Conservation (phyloP, 2,888 invertebrate species). For the Diarsia mendica region DNA sequence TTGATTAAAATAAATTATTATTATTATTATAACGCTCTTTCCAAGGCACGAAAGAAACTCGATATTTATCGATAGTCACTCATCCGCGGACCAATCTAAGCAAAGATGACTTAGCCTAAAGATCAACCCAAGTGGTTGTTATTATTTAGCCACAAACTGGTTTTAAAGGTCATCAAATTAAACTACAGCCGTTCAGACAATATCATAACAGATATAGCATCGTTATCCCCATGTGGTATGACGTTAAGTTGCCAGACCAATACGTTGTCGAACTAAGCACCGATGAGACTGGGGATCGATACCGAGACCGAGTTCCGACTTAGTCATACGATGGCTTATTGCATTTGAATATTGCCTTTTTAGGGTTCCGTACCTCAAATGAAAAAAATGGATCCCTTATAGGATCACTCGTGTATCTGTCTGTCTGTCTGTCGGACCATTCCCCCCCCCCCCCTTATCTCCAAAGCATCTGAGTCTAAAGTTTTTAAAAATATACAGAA, state of each 20-base stretch:
- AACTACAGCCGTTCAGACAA: conserved; percentile 20
- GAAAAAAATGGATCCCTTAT: too few relatives aligned
- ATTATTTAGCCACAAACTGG: not conserved
- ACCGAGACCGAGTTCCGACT: not conserved
- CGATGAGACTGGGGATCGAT: conserved; percentile 21
- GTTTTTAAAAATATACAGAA: too few relatives aligned
- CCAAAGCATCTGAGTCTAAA: too few relatives aligned
- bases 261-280: conserved; percentile 36
- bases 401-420: too few relatives aligned
- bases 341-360: not conserved
- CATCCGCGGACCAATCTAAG: not conserved
- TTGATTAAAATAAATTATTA: too few relatives aligned
- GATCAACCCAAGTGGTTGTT: not conserved
- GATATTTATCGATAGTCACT: not conserved
- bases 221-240: conserved; percentile 39
- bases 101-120: not conserved
- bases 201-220: conserved; percentile 30
- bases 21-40: too few relatives aligned
- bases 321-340: conserved; percentile 1
- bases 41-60: too few relatives aligned
- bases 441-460: too few relatives aligned
- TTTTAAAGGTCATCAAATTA: conserved; percentile 4
- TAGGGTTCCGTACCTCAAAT: too few relatives aligned
- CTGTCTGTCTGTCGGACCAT: too few relatives aligned
- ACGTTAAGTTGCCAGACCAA: conserved; percentile 36